Evolutionary conservation across 2,113 vertebrate genomes (phyloP).

Genomic region (Lepisosteus osseus): DNA sequence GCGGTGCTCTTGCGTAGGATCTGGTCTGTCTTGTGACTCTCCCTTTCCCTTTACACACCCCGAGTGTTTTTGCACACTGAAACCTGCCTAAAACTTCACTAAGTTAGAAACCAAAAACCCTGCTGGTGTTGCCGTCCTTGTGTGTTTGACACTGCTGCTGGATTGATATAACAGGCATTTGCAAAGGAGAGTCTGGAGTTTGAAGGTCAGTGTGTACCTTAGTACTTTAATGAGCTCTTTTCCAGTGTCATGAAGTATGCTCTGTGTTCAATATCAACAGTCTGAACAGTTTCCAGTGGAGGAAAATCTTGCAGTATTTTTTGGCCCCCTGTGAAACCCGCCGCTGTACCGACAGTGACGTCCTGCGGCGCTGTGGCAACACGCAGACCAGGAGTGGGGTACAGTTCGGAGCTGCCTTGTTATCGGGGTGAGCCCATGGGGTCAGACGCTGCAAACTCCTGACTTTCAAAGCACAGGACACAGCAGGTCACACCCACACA

Average conservation of each 20-base stretch:
- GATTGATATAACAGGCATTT: neutral
- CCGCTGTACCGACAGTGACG: too few relatives aligned
- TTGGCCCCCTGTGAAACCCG: too few relatives aligned
- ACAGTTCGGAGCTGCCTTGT: conserved; percentile 26
- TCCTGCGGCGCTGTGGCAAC: too few relatives aligned
- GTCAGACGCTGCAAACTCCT: neutral
- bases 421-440: conserved; percentile 16
- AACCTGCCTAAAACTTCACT: neutral
- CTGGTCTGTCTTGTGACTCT: neutral
- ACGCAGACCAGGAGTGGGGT: conserved; percentile 16
- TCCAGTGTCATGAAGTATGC: too few relatives aligned
- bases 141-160: neutral
- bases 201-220: too few relatives aligned
- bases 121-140: neutral
- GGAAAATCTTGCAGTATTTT: too few relatives aligned
- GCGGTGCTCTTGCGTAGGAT: neutral
- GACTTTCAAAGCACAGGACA: too few relatives aligned
- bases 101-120: neutral
- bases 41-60: neutral
- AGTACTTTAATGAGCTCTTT: too few relatives aligned
- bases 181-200: too few relatives aligned
- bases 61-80: neutral
- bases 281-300: too few relatives aligned
- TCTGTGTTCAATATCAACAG: too few relatives aligned
- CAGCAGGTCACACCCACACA: too few relatives aligned